These are phyloP conservation scores for Drosophila imparisetae DNA, from an alignment of 2,888 invertebrate species.

Conservation along the genomic window DNA sequence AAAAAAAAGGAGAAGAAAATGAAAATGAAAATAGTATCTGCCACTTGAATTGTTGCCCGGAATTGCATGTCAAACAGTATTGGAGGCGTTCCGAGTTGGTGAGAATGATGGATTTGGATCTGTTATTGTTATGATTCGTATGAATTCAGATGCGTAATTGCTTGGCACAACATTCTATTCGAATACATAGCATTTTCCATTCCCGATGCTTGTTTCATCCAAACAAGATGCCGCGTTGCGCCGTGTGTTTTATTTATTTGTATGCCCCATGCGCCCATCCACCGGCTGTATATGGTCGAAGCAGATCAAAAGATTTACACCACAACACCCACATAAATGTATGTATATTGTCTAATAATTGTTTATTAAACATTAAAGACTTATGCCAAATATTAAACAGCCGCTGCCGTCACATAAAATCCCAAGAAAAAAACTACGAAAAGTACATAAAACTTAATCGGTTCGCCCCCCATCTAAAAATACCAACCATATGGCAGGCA, in stretches of 20 bases:
- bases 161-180: slow-evolving; percentile 43
- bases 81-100: slow-evolving; percentile 13
- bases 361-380: slow-evolving; percentile 78
- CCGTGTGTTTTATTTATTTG: slow-evolving; percentile 62
- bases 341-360: slow-evolving; percentile 74
- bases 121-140: slow-evolving; percentile 79
- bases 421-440: slow-evolving; percentile 23
- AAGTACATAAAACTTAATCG: slow-evolving; percentile 70
- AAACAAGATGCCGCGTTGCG: slow-evolving; percentile 40
- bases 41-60: slow-evolving; percentile 57
- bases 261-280: slow-evolving; percentile 5
- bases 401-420: slow-evolving; percentile 59
- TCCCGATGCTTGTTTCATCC: slow-evolving; percentile 12
- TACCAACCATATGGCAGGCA: slow-evolving; percentile 61
- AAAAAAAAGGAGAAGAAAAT: slow-evolving; percentile 1
- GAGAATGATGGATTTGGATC: slow-evolving; percentile 57
- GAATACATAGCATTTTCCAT: slow-evolving; percentile 1
- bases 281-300: slow-evolving; percentile 17
- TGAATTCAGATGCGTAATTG: slow-evolving; percentile 70
- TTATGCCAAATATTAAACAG: slow-evolving; percentile 68
- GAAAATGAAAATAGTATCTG: slow-evolving; percentile 2
- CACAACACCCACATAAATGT: slow-evolving; percentile 18
- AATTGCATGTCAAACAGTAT: slow-evolving; percentile 58
- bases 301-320: slow-evolving; percentile 63
- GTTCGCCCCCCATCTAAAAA: slow-evolving; percentile 11